These are phyloP conservation scores for Canis aureus DNA, from an alignment of 2,113 vertebrate species.

Conservation along the genomic window DNA sequence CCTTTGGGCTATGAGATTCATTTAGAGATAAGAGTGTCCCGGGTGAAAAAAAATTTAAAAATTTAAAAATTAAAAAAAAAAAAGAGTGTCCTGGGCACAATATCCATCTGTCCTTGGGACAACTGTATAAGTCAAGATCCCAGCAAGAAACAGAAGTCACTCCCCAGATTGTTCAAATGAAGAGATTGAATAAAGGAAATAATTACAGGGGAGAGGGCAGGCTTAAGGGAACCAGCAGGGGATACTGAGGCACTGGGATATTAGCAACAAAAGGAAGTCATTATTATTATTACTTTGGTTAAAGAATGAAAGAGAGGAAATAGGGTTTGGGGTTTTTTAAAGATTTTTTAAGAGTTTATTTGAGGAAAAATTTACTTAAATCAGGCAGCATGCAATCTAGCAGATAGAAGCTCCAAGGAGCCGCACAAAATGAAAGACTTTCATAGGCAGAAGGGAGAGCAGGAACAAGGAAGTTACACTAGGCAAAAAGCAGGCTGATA, in stretches of 20 bases:
- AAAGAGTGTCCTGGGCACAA: not conserved
- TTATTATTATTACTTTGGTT: not conserved
- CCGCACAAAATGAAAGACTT: not conserved
- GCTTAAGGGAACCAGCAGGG: not conserved
- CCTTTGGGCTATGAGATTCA: not conserved
- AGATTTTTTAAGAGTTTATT: not conserved
- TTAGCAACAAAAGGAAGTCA: conserved; percentile 55
- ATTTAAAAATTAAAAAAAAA: too few species aligned
- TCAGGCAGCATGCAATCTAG: not conserved
- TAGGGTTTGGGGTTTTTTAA: too few species aligned
- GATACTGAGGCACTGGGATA: not conserved
- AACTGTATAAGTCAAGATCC: not conserved
- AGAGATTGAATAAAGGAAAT: not conserved
- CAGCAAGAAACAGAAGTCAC: not conserved
- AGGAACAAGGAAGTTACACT: not conserved
- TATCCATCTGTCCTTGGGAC: not conserved
- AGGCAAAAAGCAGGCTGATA: not conserved
- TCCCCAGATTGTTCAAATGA: not conserved
- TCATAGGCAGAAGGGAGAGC: not conserved
- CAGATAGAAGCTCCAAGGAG: not conserved
- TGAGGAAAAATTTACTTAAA: not conserved
- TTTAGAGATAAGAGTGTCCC: not conserved
- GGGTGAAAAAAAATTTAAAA: too few species aligned
- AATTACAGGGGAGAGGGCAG: not conserved
- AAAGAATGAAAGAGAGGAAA: conserved; percentile 44